Percentiles rank a stretch among this genome's conserved stretches.
These are phyloP conservation scores for Iguana delicatissima DNA, from an alignment of 2,797 vertebrate species.

Conservation along the genomic window DNA sequence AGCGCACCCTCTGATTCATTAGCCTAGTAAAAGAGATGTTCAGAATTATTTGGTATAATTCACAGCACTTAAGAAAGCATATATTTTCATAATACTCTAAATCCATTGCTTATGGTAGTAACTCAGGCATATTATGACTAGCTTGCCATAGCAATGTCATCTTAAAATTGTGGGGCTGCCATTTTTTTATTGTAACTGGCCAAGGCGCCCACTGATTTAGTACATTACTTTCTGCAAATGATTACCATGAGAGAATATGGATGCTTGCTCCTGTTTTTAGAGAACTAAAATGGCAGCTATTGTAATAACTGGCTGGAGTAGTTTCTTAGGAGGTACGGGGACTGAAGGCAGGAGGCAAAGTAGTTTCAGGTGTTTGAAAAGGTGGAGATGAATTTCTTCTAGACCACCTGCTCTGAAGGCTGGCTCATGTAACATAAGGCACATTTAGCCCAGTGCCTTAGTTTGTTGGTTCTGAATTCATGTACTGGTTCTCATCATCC, in stretches of 20 bases:
- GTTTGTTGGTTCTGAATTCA: not conserved
- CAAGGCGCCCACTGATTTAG: constrained; percentile 40
- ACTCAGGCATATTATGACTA: constrained; percentile 56
- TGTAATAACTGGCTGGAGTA: not conserved
- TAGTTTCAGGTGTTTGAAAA: not conserved
- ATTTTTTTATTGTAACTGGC: constrained; percentile 47
- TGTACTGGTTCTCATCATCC: not conserved
- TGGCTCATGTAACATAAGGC: not conserved
- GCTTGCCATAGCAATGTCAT: constrained; percentile 57
- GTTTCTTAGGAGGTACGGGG: not conserved
- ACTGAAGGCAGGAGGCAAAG: not conserved
- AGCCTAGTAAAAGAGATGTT: constrained; percentile 68
- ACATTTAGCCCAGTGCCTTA: not conserved
- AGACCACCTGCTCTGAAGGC: not conserved
- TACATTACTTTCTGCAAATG: constrained; percentile 31
- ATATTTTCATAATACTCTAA: constrained; percentile 75
- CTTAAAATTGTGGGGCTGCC: constrained; percentile 48
- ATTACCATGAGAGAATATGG: not conserved
- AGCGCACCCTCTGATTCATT: constrained; percentile 75
- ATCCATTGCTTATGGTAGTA: constrained; percentile 65
- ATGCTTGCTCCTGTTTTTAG: constrained; percentile 29
- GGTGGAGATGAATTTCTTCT: not conserved
- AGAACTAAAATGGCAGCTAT: constrained; percentile 32
- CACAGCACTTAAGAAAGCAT: constrained; percentile 74
- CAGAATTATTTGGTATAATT: constrained; percentile 77